phyloP scores from a whole-genome alignment of 2,888 invertebrate genomes.

The Lymantria monacha region DNA sequence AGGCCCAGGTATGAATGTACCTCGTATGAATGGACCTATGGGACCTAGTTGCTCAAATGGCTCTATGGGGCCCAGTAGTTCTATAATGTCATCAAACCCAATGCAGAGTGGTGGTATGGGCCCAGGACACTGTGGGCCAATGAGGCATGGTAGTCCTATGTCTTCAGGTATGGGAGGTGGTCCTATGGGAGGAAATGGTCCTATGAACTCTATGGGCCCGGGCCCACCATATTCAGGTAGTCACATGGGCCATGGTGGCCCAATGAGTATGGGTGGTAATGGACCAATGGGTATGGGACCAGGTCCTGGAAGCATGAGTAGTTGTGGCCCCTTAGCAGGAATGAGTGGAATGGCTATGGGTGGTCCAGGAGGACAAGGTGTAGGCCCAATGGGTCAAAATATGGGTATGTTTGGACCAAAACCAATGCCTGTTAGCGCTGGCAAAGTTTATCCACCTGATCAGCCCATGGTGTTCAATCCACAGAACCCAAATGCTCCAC shows the following conservation, averaged over 20 bases:
- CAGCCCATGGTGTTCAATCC: constrained; percentile 99
- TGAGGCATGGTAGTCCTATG: constrained; percentile 81
- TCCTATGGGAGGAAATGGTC: constrained; percentile 80
- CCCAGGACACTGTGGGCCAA: constrained; percentile 77
- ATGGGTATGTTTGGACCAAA: constrained; percentile 88
- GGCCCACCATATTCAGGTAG: constrained; percentile 74
- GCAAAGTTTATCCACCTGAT: constrained; percentile 96
- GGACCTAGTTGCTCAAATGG: constrained; percentile 82
- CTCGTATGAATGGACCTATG: constrained; percentile 81
- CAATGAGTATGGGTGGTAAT: constrained; percentile 77
- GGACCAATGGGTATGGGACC: constrained; percentile 76
- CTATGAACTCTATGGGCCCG: constrained; percentile 75
- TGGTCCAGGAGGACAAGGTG: constrained; percentile 76
- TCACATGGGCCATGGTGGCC: constrained; percentile 79
- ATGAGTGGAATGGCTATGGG: constrained; percentile 81
- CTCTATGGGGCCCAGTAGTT: constrained; percentile 79
- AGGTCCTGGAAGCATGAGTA: constrained; percentile 75
- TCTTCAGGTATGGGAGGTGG: constrained; percentile 82
- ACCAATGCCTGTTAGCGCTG: constrained; percentile 95
- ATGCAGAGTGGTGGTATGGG: constrained; percentile 78
- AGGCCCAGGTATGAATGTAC: constrained; percentile 81
- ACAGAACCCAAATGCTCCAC: constrained; percentile 98
- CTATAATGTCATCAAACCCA: constrained; percentile 80
- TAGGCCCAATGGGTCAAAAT: constrained; percentile 83
- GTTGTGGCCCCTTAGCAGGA: constrained; percentile 74